phyloP scores from a whole-genome alignment of 1,140 invertebrate genomes.

The Heliothis virescens region DNA sequence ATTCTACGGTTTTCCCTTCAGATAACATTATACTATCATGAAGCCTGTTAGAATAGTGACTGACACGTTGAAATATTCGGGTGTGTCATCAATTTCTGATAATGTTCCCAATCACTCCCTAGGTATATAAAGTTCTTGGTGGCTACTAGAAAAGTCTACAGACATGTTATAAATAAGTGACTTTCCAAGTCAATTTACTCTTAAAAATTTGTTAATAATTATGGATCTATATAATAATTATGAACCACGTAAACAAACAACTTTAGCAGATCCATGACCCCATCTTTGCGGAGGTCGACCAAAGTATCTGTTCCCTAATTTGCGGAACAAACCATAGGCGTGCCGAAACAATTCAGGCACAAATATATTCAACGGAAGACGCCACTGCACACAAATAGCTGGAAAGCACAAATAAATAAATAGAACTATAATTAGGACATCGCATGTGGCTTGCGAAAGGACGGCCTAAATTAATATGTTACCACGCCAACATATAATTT shows the following conservation, averaged over 20 bases:
- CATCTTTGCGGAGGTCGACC: constrained; percentile 48
- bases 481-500: neutral
- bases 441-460: neutral
- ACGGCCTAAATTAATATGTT: neutral
- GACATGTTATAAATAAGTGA: too few species aligned
- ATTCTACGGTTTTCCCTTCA: neutral
- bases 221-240: neutral
- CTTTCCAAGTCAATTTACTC: too few species aligned
- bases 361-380: constrained; percentile 49
- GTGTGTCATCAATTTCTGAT: too few species aligned
- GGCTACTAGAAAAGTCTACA: too few species aligned
- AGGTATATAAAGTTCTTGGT: too few species aligned
- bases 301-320: constrained; percentile 48
- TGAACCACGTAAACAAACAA: too few species aligned
- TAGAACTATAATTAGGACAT: constrained; percentile 24
- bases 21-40: neutral
- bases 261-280: constrained; percentile 34
- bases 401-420: constrained; percentile 42
- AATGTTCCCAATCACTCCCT: too few species aligned
- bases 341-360: constrained; percentile 51
- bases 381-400: constrained; percentile 51
- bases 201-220: too few species aligned
- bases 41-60: neutral
- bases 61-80: too few species aligned
- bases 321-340: constrained; percentile 54